Evolutionary conservation across 2,113 vertebrate genomes (phyloP).

Genomic region (Trogon melanurus): DNA sequence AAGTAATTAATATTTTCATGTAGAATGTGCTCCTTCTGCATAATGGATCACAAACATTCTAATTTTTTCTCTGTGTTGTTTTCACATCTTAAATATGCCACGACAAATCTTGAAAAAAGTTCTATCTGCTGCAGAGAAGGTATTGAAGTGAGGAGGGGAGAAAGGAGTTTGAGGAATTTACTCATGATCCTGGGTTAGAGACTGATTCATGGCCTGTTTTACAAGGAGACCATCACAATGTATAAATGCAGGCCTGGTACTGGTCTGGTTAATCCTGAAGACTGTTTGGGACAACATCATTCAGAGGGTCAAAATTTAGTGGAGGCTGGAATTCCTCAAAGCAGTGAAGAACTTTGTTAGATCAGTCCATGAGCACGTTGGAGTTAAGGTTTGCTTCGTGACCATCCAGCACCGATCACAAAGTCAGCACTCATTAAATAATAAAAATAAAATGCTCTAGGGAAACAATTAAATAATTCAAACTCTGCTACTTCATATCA

Average conservation of each 20-base stretch:
- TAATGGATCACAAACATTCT: slow-evolving; percentile 41
- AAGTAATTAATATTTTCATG: slow-evolving; percentile 49
- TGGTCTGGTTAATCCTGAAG: not conserved
- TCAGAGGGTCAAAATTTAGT: not conserved
- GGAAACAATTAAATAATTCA: slow-evolving; percentile 75
- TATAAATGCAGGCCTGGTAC: not conserved
- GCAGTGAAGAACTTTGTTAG: not conserved
- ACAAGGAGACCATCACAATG: not conserved
- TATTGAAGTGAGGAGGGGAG: not conserved
- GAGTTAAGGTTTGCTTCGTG: not conserved
- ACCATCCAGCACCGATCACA: not conserved
- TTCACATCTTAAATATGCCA: not conserved
- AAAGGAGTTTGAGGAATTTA: not conserved
- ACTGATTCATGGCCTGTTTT: not conserved
- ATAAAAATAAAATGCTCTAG: slow-evolving; percentile 64
- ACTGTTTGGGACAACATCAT: not conserved
- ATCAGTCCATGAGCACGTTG: not conserved
- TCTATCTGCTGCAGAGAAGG: not conserved
- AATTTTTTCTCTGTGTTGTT: slow-evolving; percentile 4
- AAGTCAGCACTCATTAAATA: slow-evolving; percentile 22
- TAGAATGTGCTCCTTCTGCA: slow-evolving; percentile 19
- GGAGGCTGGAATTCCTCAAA: not conserved
- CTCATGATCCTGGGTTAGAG: not conserved
- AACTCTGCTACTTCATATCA: slow-evolving; percentile 49
- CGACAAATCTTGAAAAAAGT: not conserved